These are phyloP conservation scores for Paradisaea rubra DNA, from an alignment of 2,113 vertebrate genomes.

Conservation along the genomic window DNA sequence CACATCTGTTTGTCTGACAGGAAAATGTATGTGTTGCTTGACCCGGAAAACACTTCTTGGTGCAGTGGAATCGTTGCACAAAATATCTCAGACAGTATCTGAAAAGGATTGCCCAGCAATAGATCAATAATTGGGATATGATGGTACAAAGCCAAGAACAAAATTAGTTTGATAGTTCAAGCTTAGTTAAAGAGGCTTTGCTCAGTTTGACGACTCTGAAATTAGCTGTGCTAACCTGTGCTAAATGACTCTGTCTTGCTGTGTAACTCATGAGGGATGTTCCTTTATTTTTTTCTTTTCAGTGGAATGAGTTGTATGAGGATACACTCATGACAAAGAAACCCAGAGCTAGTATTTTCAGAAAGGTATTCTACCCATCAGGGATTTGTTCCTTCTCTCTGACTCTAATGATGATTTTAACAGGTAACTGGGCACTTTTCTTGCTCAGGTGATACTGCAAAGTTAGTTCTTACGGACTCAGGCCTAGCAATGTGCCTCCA, in stretches of 20 bases:
- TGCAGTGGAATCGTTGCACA: neutral
- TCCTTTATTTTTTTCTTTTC: neutral
- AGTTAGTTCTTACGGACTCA: neutral
- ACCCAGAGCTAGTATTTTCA: neutral
- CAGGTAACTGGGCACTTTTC: neutral
- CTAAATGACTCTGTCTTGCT: neutral
- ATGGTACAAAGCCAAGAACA: neutral
- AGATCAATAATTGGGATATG: neutral
- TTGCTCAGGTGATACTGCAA: neutral
- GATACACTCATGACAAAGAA: neutral
- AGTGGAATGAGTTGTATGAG: neutral
- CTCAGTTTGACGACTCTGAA: neutral
- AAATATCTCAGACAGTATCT: neutral
- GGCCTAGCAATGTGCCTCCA: neutral
- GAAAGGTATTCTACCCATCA: neutral
- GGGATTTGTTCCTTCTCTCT: neutral
- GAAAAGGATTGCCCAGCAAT: neutral
- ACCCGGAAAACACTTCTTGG: neutral
- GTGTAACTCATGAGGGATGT: neutral
- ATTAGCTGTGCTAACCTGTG: neutral
- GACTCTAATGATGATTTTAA: neutral
- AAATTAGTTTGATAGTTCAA: neutral
- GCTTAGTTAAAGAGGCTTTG: neutral
- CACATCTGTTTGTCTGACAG: slow-evolving; percentile 39
- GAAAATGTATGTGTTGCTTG: slow-evolving; percentile 22